Evolutionary conservation across 2,113 vertebrate genomes (phyloP), one percentile per base, ranked within the genome.

Genomic region (Nannobrachium achirus): DNA sequence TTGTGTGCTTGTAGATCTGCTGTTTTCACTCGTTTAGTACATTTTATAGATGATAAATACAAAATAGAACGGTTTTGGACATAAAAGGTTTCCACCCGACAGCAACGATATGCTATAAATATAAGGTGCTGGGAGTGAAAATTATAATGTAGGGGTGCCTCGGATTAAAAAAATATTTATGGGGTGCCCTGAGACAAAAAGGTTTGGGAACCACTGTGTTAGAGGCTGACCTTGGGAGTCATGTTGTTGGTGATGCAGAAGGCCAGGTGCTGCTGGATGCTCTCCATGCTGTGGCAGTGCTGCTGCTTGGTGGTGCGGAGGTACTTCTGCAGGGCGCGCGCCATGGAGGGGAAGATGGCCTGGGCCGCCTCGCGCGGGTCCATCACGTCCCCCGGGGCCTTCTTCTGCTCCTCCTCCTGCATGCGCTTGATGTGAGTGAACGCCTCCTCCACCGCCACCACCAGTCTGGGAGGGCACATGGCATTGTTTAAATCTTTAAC

Each of bases 221-320:
- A n/a, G n/a, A n/a, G n/a, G n/a, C n/a, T n/a, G n/a, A 99, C 97
- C 96, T 98, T 97, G 44, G 96, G 96, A 8, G 97, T 96, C 97
- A 98, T 97, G 93, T 94, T 95, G 90, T 98, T 93, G 82, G 94
- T 94, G 90, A 98, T 94, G 90, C 96, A 98, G 93, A 96, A 97
- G 75, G 96, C 94, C 89, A 99, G 90, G 73, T 98, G 97, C 79
- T 97, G 95, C 89, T 98, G 93, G 86, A 99, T 99, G 89, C 95
- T 97, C 92, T 99, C 97, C 97, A 99, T 99, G 92, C 94, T 98
- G 91, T 98, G 96, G 84, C 95, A 97, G 88, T 98, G 95, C 48
- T 98, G 96, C 90, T 99, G 97, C 68, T 94, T 93, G 0, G 96
- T 99, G 81, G 96, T 96, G 6, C 96, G 94, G 71, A 99, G 93